Percentiles rank a stretch among this genome's conserved stretches.
Conservation (phyloP, 2,888 invertebrate species). For the Conistra vaccinii region DNA sequence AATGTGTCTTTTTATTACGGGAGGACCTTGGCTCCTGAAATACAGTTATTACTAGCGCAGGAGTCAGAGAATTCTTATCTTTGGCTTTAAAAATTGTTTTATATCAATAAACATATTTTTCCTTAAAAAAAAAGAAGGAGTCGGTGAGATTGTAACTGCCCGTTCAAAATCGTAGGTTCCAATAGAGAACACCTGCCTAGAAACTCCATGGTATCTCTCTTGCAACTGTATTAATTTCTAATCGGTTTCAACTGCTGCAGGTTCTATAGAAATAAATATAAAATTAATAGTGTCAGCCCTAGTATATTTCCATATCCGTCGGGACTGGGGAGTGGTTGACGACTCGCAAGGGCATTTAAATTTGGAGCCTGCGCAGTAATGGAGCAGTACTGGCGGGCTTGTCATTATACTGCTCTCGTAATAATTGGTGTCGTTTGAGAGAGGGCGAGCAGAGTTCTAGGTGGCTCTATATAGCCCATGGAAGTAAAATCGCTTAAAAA, state of each 20-base stretch:
- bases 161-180: neutral
- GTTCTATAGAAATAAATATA: neutral
- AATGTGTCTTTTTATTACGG: no score
- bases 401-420: constrained; percentile 23
- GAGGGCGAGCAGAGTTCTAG: neutral
- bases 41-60: no score
- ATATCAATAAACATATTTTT: no score
- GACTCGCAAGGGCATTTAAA: constrained; percentile 65
- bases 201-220: neutral
- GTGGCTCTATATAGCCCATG: neutral
- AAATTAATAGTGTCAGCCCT: constrained; percentile 36
- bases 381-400: constrained; percentile 20
- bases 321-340: constrained; percentile 53
- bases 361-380: constrained; percentile 46
- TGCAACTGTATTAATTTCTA: neutral
- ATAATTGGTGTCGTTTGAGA: constrained; percentile 13
- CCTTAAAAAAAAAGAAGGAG: no score
- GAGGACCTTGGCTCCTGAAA: no score
- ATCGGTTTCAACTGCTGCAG: neutral
- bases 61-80: no score
- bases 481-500: neutral
- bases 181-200: neutral
- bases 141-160: no score
- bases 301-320: constrained; percentile 45
- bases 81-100: no score